phyloP scores from a whole-genome alignment of 1,140 invertebrate genomes.

The Aphis gossypii region DNA sequence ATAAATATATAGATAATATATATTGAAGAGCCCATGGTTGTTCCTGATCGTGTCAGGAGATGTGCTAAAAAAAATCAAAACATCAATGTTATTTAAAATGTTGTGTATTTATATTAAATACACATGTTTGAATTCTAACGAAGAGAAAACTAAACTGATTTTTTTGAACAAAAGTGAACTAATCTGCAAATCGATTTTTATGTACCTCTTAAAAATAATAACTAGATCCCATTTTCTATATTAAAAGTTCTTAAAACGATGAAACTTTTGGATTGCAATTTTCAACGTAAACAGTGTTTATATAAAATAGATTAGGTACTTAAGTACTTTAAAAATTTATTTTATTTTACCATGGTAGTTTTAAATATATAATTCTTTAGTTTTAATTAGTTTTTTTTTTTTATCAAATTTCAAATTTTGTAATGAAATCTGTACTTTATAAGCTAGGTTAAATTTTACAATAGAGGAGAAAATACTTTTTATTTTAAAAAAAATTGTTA shows the following conservation, averaged over 20 bases:
- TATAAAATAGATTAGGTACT: neutral
- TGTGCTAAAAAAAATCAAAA: neutral
- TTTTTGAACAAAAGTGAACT: neutral
- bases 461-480: too few species aligned
- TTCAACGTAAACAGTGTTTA: neutral
- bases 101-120: neutral
- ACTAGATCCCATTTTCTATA: neutral
- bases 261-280: neutral
- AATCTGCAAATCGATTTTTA: neutral
- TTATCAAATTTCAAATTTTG: neutral
- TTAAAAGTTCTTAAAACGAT: neutral
- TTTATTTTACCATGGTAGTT: neutral
- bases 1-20: neutral
- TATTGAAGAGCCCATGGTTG: neutral
- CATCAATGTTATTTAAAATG: neutral
- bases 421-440: neutral
- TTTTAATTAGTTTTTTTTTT: neutral
- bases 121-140: neutral
- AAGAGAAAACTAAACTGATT: neutral
- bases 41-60: neutral
- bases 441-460: too few species aligned
- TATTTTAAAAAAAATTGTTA: too few species aligned
- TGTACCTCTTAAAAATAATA: neutral
- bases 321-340: neutral
- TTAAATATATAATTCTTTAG: neutral